Conservation (phyloP, 1,140 invertebrate species). For the Eumaeus atala region DNA sequence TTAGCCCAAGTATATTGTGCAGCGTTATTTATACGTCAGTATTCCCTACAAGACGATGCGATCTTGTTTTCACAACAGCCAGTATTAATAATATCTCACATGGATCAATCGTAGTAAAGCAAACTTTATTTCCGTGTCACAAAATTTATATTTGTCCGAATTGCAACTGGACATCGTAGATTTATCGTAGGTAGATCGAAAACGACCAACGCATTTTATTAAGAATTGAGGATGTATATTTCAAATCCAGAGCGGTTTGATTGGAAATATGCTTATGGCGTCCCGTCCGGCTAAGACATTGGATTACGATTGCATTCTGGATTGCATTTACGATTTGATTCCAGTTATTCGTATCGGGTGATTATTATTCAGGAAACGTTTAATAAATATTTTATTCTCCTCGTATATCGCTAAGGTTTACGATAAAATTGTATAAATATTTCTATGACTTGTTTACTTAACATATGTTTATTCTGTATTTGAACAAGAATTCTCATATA, state of each 20-base stretch:
- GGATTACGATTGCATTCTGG: slow-evolving; percentile 41
- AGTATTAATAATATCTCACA: slow-evolving; percentile 24
- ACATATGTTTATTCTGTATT: too few species aligned
- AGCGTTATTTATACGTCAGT: slow-evolving; percentile 61
- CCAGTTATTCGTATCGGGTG: not conserved
- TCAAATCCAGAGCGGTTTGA: slow-evolving; percentile 46
- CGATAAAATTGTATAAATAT: not conserved
- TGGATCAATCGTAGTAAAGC: slow-evolving; percentile 15
- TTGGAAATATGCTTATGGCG: slow-evolving; percentile 59
- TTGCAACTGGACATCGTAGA: slow-evolving; percentile 11
- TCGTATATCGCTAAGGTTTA: not conserved
- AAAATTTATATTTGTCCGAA: slow-evolving; percentile 13
- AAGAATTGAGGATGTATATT: slow-evolving; percentile 52
- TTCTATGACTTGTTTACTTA: too few species aligned
- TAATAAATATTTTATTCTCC: slow-evolving; percentile 13
- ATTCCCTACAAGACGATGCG: slow-evolving; percentile 43
- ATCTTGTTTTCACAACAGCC: slow-evolving; percentile 34
- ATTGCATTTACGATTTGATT: slow-evolving; percentile 28
- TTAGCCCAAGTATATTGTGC: slow-evolving; percentile 59
- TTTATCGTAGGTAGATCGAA: slow-evolving; percentile 20
- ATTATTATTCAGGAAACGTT: slow-evolving; percentile 11
- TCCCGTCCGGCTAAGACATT: slow-evolving; percentile 33
- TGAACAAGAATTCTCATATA: too few species aligned
- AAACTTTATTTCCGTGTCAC: slow-evolving; percentile 13
- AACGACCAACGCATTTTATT: slow-evolving; percentile 62